Conservation (phyloP, 2,888 invertebrate species). For the Lepidonotus clava region DNA sequence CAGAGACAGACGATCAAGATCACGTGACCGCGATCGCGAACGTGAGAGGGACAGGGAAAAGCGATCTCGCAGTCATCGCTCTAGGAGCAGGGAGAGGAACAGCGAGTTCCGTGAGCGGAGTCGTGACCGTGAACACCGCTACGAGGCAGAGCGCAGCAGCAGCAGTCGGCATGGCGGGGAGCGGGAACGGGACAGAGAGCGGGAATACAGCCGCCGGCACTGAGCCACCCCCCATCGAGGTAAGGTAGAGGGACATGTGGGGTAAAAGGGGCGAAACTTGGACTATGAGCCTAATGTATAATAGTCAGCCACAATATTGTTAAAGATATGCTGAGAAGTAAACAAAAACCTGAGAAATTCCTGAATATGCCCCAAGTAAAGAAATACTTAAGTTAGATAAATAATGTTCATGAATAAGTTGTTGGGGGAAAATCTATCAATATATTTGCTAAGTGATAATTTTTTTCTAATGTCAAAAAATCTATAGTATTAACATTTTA, state of each 20-base stretch:
- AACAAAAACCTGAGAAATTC: too few species aligned
- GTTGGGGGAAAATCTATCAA: too few species aligned
- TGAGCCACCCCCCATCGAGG: background rate
- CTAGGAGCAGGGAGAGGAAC: background rate
- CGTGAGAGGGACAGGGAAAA: slow-evolving; percentile 76
- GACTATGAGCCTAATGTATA: too few species aligned
- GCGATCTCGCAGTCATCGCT: slow-evolving; percentile 4
- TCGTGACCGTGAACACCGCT: slow-evolving; percentile 62
- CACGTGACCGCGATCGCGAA: slow-evolving; percentile 82
- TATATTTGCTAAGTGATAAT: too few species aligned
- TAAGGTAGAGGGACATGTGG: background rate
- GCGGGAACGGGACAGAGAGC: slow-evolving; percentile 84
- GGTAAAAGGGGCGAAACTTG: background rate
- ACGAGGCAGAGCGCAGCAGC: slow-evolving; percentile 27
- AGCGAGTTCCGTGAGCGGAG: slow-evolving; percentile 59
- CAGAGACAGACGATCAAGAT: slow-evolving; percentile 86
- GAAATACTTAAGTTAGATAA: too few species aligned
- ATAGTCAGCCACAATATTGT: too few species aligned
- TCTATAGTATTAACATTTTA: too few species aligned
- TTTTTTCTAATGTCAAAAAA: too few species aligned
- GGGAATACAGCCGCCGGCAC: slow-evolving; percentile 71
- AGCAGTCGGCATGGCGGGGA: slow-evolving; percentile 82
- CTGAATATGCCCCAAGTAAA: too few species aligned
- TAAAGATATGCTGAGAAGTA: too few species aligned
- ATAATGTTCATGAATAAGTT: too few species aligned